Percentiles rank a stretch among this genome's conserved stretches.
Evolutionary conservation across 2,888 invertebrate genomes (phyloP).

Genomic region (Caenorhabditis sulstoni): DNA sequence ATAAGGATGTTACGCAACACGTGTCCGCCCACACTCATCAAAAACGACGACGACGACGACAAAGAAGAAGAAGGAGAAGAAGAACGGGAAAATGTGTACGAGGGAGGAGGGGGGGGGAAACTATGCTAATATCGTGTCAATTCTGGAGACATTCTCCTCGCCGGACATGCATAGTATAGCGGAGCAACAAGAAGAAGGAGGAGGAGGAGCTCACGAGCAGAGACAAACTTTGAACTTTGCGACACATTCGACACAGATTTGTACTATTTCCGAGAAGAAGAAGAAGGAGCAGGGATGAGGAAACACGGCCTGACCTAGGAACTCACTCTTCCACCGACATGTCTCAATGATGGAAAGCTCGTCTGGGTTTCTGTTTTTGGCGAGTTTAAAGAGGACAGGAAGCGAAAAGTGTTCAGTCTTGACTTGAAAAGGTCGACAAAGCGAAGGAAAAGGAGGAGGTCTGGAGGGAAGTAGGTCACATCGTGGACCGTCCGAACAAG

Average conservation of each 20-base stretch:
- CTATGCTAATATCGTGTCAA: slow-evolving; percentile 54
- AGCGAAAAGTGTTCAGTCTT: too few species aligned
- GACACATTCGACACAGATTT: slow-evolving; percentile 1
- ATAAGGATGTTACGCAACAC: slow-evolving; percentile 56
- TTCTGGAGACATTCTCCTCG: slow-evolving; percentile 31
- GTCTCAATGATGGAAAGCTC: too few species aligned
- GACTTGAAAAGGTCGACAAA: neutral
- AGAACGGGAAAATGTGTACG: neutral
- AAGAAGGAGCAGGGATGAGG: too few species aligned
- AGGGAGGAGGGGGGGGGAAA: slow-evolving; percentile 21
- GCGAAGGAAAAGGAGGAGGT: neutral
- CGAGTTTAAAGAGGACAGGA: too few species aligned
- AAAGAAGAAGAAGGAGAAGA: neutral
- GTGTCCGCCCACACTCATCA: slow-evolving; percentile 46
- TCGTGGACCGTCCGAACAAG: too few species aligned
- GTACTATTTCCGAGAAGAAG: too few species aligned
- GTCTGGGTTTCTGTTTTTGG: too few species aligned
- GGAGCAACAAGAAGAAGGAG: slow-evolving; percentile 6
- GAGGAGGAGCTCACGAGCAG: neutral
- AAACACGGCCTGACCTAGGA: too few species aligned
- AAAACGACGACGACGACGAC: slow-evolving; percentile 12
- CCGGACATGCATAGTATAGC: slow-evolving; percentile 42
- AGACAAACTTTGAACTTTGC: slow-evolving; percentile 48
- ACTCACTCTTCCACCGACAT: too few species aligned
- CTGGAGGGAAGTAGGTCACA: too few species aligned